phyloP scores from a whole-genome alignment of 2,113 vertebrate genomes.

The Butastur rufipennis region DNA sequence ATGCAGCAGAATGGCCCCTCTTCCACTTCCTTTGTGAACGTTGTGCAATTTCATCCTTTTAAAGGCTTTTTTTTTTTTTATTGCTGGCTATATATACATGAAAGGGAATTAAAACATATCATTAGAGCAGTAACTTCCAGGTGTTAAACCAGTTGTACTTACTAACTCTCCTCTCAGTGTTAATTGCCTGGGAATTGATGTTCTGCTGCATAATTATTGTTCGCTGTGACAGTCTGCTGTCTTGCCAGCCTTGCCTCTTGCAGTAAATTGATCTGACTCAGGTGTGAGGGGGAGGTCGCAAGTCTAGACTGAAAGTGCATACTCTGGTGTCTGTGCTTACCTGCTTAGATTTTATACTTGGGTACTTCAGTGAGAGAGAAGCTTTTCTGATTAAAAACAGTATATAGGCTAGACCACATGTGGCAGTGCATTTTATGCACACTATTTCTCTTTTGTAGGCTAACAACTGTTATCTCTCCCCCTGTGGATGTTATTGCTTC shows the following conservation, averaged over 20 bases:
- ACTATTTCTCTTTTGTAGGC: slow-evolving; percentile 66
- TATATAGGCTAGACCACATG: background rate
- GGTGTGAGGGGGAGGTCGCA: background rate
- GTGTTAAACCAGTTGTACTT: background rate
- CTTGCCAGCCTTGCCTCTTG: background rate
- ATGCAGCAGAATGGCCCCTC: background rate
- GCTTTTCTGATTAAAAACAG: background rate
- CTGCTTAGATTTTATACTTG: background rate
- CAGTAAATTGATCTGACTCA: slow-evolving; percentile 24
- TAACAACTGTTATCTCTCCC: slow-evolving; percentile 91
- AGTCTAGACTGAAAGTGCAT: background rate
- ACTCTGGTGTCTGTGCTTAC: background rate
- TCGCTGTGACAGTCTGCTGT: background rate
- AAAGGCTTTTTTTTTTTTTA: background rate
- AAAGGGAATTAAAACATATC: background rate
- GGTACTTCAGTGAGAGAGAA: background rate
- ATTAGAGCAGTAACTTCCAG: background rate
- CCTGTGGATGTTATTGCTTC: slow-evolving; percentile 95
- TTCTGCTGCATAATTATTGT: background rate
- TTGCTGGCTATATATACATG: background rate
- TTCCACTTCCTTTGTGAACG: background rate
- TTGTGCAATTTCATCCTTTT: background rate
- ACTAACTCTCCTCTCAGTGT: background rate
- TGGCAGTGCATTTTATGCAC: background rate
- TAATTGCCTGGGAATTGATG: background rate